Base-by-base conservation (phyloP, 2,797 vertebrate species). In the Cacajao melanocephalus region DNA sequence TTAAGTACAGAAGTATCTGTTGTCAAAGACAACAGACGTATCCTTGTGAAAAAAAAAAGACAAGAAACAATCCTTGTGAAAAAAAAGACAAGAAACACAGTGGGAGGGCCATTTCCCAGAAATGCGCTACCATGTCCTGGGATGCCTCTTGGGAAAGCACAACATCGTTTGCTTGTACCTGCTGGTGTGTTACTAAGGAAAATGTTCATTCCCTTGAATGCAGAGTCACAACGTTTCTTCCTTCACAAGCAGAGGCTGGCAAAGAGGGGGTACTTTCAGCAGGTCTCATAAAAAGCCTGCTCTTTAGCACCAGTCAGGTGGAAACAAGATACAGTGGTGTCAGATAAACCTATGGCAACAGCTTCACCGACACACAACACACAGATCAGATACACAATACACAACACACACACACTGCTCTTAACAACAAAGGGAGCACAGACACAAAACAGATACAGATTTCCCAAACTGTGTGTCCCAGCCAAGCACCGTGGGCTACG, bases 371-470 rank as follows among this genome's bases (percentile, higher is more conserved):
- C 36, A 5, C 1, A 0, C 24, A n/a, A 39, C 76, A 52, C 41
- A 81, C 39, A 7, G 4, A 24, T 1, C 82, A 39, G 12, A 13
- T 67, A 20, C 39, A 36, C 8, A 30, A 33, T 2, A 1, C 33
- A 0, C 12, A 12, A 19, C 61, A 20, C 9, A 9, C n/a, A 8
- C 22, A 26, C 12, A 8, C 22, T 3, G 1, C 55, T 75, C 73
- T 73, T 36, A 50, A 50, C 1, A 44, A 80, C 19, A 24, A 11
- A 0, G 11, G 46, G 36, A 67, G 17, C 50, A 41, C 88, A 96
- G 81, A 94, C 82, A 90, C 94, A 90, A 90, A 19, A 52, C 52
- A 57, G 75, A 55, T 64, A 72, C 80, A 92, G 95, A 88, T 95
- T 86, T 97, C 95, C 36, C 94, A 72, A 70, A 44, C 94, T 24